Percentiles rank a stretch among this genome's conserved stretches.
Conservation (phyloP, 1,140 invertebrate species). For the Temnothorax nylanderi region DNA sequence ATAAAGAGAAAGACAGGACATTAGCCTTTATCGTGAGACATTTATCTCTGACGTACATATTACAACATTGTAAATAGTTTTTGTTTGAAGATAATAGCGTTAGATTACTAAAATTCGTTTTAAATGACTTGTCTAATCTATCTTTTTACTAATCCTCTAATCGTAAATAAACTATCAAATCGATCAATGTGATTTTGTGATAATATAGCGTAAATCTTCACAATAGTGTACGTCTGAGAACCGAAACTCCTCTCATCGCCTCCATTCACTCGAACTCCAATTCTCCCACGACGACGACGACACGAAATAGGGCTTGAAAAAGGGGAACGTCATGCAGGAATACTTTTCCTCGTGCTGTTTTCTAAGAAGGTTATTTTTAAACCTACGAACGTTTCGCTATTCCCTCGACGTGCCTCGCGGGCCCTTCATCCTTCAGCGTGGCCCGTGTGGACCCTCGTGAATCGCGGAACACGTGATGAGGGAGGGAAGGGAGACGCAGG, state of each 20-base stretch:
- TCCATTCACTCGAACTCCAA: not conserved
- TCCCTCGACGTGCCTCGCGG: constrained; percentile 63
- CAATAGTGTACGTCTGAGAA: not conserved
- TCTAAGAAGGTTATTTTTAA: constrained; percentile 79
- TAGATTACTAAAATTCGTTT: not conserved
- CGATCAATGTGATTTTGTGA: not conserved
- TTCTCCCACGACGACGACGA: constrained; percentile 36
- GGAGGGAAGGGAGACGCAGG: not conserved
- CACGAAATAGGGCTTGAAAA: constrained; percentile 49
- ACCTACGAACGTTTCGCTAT: constrained; percentile 69
- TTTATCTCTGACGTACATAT: not conserved
- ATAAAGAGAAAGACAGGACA: not conserved
- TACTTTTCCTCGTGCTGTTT: constrained; percentile 53
- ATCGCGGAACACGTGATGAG: constrained; percentile 71
- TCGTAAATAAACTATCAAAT: not conserved
- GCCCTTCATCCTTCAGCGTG: constrained; percentile 65
- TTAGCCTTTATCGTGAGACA: not conserved
- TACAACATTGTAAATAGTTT: not conserved
- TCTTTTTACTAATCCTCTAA: not conserved
- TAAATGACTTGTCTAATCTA: not conserved
- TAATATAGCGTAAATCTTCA: not conserved
- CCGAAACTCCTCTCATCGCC: constrained; percentile 28
- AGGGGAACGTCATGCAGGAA: constrained; percentile 49
- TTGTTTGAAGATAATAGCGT: not conserved
- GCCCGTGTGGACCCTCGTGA: constrained; percentile 65